phyloP scores from a whole-genome alignment of 2,888 invertebrate genomes.

The Xylota segnis region DNA sequence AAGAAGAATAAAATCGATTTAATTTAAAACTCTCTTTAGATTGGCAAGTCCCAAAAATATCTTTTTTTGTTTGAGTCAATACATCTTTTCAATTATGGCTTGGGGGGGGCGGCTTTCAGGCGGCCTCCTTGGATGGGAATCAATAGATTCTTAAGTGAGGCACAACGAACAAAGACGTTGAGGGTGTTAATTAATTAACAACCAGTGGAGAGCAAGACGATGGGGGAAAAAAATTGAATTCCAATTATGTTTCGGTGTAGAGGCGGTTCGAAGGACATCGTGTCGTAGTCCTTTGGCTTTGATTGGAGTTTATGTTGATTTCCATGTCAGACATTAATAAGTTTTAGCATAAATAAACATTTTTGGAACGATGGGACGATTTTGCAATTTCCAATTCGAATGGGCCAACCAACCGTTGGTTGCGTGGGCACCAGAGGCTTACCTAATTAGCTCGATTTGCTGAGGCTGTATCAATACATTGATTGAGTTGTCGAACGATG shows the following conservation, averaged over 20 bases:
- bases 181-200: slow-evolving; percentile 42
- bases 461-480: slow-evolving; percentile 11
- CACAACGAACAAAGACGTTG: slow-evolving; percentile 22
- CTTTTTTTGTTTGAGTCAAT: slow-evolving; percentile 7
- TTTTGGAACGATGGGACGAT: neutral
- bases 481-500: neutral
- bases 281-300: slow-evolving; percentile 15
- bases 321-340: slow-evolving; percentile 22
- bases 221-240: slow-evolving; percentile 9
- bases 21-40: slow-evolving; percentile 20
- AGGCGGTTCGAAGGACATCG: neutral
- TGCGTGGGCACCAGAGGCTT: neutral
- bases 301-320: slow-evolving; percentile 8
- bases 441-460: slow-evolving; percentile 23
- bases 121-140: neutral
- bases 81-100: slow-evolving; percentile 10
- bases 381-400: slow-evolving; percentile 29
- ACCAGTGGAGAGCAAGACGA: slow-evolving; percentile 2
- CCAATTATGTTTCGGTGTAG: slow-evolving; percentile 4
- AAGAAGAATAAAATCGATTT: slow-evolving; percentile 51
- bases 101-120: too few relatives aligned
- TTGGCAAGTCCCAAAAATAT: slow-evolving; percentile 8
- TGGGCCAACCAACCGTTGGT: too few relatives aligned
- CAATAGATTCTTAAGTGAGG: slow-evolving; percentile 29
- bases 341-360: slow-evolving; percentile 7